These are phyloP conservation scores for Cherax quadricarinatus DNA, from an alignment of 1,140 invertebrate genomes.

Conservation along the genomic window DNA sequence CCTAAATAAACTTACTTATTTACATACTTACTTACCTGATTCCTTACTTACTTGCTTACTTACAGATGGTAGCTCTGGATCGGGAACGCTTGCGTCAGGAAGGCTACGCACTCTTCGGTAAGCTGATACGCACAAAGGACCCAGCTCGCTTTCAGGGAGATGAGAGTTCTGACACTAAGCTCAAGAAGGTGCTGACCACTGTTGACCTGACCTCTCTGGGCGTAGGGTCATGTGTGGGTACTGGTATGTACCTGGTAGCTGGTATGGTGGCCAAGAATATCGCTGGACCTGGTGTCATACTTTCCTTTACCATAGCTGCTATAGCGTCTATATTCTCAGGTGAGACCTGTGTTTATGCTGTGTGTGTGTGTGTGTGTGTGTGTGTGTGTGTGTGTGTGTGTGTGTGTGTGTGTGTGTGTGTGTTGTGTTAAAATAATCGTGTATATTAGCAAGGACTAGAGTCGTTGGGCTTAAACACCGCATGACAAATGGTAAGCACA, in stretches of 20 bases:
- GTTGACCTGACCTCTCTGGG: conserved; percentile 92
- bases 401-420: no score
- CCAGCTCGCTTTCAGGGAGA: conserved; percentile 27
- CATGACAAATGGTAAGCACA: no score
- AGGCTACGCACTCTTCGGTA: conserved; percentile 30
- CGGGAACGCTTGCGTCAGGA: conserved; percentile 27
- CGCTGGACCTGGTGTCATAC: conserved; percentile 90
- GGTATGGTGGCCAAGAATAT: conserved; percentile 91
- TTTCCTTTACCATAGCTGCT: conserved; percentile 93
- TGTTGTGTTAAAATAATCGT: no score
- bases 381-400: no score
- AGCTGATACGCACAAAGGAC: conserved; percentile 55
- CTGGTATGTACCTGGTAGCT: conserved; percentile 95
- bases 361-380: no score
- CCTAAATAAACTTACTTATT: no score
- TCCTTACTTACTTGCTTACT: not conserved
- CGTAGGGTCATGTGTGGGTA: conserved; percentile 95
- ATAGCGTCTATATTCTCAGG: conserved; percentile 94
- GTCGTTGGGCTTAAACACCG: no score
- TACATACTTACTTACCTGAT: not conserved
- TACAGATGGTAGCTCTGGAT: conserved; percentile 54
- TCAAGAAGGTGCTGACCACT: conserved; percentile 92
- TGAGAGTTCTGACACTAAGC: conserved; percentile 13
- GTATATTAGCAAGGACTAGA: no score
- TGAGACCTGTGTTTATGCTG: conserved; percentile 76